Base-by-base conservation (phyloP, 2,888 invertebrate species). In the Cheilosia scutellata region DNA sequence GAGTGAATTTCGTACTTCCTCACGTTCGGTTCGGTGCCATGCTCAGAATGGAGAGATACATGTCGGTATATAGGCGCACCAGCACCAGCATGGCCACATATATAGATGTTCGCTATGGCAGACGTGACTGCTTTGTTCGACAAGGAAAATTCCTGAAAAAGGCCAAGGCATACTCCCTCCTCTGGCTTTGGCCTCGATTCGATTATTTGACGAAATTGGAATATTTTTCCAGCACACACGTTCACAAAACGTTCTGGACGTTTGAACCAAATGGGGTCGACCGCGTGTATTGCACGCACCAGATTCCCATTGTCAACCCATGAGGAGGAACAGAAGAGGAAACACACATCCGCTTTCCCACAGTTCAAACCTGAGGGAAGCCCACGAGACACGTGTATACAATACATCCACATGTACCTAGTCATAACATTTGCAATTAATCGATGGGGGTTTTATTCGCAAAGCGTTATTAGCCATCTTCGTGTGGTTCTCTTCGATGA, bases 121-220 rank as follows among this genome's bases (percentile, higher is more conserved):
- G 53, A 86, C 86, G 86, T 86, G 86, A 86, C 86, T 82, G 37
- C 57, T 82, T 57, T 57, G 65, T 42, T 74, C 74, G 84, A 66
- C 60, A 65, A n/a, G 71, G 58, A 42, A 66, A 76, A 72, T 82
- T 72, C 82, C 66, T 57, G 58, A 37, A 62, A 63, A 71, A 80
- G 71, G 42, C 75, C 74, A 58, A 70, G 65, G 68, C 42, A 60
- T 70, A 47, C 11, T 9, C 25, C 44, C 25, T 40, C 40, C 9
- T 11, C 66, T 65, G 74, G 33, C n/a, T 4, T 31, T 74, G 16
- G 79, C 62, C 44, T 60, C 65, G 76, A 82, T 86, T 86, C 82
- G 86, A 86, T 82, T 86, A 86, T 82, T 86, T 86, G 82, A 86
- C 86, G 82, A 82, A 86, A 86, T 86, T 86, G 86, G 82, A 86